phyloP scores from a whole-genome alignment of 1,140 invertebrate species.

The Temnothorax curvispinosus region DNA sequence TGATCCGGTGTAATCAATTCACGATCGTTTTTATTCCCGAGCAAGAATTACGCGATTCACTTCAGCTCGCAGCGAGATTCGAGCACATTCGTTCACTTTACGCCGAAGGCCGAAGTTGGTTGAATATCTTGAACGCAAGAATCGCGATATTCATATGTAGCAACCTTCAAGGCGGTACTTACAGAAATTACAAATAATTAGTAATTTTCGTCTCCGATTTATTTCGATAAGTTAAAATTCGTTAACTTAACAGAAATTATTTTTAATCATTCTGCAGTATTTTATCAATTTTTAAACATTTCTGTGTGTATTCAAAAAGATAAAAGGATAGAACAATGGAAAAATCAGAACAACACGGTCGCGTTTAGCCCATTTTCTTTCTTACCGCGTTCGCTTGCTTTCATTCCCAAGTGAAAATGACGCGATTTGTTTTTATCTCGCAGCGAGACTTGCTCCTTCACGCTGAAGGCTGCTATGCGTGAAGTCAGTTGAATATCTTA shows the following conservation, averaged over 20 bases:
- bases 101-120: neutral
- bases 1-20: neutral
- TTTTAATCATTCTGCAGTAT: neutral
- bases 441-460: too few relatives aligned
- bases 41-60: neutral
- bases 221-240: neutral
- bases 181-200: neutral
- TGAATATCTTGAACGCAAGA: neutral
- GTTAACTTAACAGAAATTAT: neutral
- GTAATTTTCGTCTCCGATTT: neutral
- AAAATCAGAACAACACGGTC: neutral
- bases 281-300: neutral
- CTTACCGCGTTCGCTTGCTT: too few relatives aligned
- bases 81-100: neutral
- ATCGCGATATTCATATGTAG: neutral
- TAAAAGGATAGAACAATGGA: neutral
- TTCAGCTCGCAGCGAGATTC: neutral
- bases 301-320: neutral
- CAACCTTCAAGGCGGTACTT: neutral
- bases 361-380: too few relatives aligned
- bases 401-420: too few relatives aligned
- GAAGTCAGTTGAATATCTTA: neutral
- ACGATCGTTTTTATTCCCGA: neutral
- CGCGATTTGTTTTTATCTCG: too few relatives aligned
- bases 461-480: neutral